Conservation (phyloP, 1,140 invertebrate genomes). For the Nebria ingens region DNA sequence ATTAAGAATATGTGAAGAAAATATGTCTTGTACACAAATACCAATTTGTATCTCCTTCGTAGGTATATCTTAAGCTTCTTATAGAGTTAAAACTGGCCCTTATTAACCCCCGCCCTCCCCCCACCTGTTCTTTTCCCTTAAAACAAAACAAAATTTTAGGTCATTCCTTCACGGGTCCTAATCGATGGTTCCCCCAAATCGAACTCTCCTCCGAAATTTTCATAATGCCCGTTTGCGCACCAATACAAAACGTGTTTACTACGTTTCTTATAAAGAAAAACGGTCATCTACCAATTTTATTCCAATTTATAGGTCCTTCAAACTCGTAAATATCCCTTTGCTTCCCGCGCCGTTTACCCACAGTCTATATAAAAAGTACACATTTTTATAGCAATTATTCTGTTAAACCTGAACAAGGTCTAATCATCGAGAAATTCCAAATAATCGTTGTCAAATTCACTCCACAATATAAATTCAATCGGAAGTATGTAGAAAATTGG, state of each 20-base stretch:
- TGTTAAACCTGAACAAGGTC: not conserved
- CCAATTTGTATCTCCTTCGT: too few species aligned
- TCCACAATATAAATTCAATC: not conserved
- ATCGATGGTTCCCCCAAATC: not conserved
- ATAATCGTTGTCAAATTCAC: not conserved
- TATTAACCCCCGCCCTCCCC: too few species aligned
- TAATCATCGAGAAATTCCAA: slow-evolving; percentile 3
- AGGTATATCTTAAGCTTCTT: too few species aligned
- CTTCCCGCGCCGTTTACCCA: too few species aligned
- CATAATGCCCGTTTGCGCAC: not conserved
- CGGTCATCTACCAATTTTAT: not conserved
- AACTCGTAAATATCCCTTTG: not conserved
- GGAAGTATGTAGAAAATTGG: not conserved
- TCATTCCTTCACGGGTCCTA: not conserved
- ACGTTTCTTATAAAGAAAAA: not conserved
- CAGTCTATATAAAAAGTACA: not conserved
- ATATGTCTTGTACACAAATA: too few species aligned
- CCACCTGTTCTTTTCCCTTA: too few species aligned
- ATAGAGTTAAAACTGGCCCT: too few species aligned
- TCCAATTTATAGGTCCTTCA: not conserved
- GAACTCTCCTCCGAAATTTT: not conserved
- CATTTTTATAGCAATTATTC: not conserved
- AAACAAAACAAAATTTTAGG: too few species aligned
- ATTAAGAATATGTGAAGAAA: too few species aligned
- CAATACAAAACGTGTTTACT: not conserved